Evolutionary conservation across 2,113 vertebrate genomes (phyloP), one percentile per base, ranked within the genome.

Genomic region (Hiodon alosoides): DNA sequence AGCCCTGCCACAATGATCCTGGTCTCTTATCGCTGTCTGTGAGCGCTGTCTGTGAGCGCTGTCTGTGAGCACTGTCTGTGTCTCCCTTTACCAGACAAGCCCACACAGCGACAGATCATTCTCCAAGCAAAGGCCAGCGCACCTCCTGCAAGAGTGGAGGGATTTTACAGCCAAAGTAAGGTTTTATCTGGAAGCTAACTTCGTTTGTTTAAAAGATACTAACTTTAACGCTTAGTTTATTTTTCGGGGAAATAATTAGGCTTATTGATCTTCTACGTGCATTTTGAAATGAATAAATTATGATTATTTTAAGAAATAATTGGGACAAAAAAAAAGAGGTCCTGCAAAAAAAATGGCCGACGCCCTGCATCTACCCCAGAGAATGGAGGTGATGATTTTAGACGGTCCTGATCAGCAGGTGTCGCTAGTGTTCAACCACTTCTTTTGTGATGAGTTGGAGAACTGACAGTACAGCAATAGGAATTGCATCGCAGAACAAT

Each of bases 101-200:
- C 90, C 10, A 86, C 90, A 4, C 95, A 95, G 79, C 91, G 94
- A 77, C 90, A 94, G 76, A 89, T 97, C 71, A 90, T 98, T 81
- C 90, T 91, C 61, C 89, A 94, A 82, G 93, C 94, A 4, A 88
- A 87, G 81, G 82, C 86, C 54, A 83, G 81, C 68, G 92, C 88
- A 4, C 87, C 91, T 2, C 84, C 85, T 71, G 83, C 79, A 0
- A 95, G 88, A 83, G 94, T 93, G 80, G 87, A 92, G 51, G 89
- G 90, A 77, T 83, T 88, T 73, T 94, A 90, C 79, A 91, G 81
- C 0, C 91, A 94, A 90, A 87, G 91, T 92, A 85, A 71, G 71
- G 0, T 54, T 48, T 61, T 14, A 10, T 4, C 9, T 2, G 17
- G 5, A 57, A 7, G 62, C 3, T 4, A 48, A 0, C 3, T 47